A percentile compares a stretch with the other conserved stretches of the same genome.
Evolutionary conservation across 35 echinoderm and acorn worm species (phyloP).

Genomic region (Anneissia japonica): DNA sequence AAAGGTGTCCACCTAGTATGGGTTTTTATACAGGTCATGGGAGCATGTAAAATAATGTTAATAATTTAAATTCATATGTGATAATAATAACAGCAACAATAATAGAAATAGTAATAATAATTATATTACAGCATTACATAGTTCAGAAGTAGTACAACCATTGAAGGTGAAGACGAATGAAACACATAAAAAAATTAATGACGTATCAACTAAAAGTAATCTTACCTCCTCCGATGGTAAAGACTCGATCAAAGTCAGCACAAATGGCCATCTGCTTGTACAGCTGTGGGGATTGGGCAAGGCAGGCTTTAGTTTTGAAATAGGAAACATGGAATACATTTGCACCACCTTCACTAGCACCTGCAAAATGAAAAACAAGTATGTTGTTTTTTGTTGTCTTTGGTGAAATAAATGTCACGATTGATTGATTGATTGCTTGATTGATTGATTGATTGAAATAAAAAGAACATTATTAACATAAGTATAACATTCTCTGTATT

Average conservation of each 20-base stretch:
- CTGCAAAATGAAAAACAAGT: slow-evolving; percentile 35
- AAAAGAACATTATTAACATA: too few relatives aligned
- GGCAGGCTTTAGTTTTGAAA: slow-evolving; percentile 89
- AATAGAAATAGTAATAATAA: too few relatives aligned
- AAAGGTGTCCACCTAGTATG: background rate
- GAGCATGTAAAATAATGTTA: too few relatives aligned
- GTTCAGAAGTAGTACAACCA: background rate
- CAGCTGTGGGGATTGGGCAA: slow-evolving; percentile 94
- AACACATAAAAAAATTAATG: background rate
- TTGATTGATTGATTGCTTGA: too few relatives aligned
- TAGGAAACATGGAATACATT: slow-evolving; percentile 90
- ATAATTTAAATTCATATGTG: too few relatives aligned
- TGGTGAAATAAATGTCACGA: too few relatives aligned
- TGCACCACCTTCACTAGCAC: slow-evolving; percentile 96
- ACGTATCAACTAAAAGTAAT: background rate
- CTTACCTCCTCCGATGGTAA: slow-evolving; percentile 84
- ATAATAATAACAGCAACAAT: too few relatives aligned
- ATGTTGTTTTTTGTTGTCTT: too few relatives aligned
- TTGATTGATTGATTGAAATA: too few relatives aligned
- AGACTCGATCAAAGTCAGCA: slow-evolving; percentile 84
- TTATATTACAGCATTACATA: background rate
- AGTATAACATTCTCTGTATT: too few relatives aligned
- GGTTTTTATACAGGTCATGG: too few relatives aligned
- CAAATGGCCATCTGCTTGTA: slow-evolving; percentile 98
- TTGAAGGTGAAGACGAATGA: background rate